These are phyloP conservation scores for Labroides dimidiatus DNA, from an alignment of 2,797 vertebrate genomes.

Conservation along the genomic window DNA sequence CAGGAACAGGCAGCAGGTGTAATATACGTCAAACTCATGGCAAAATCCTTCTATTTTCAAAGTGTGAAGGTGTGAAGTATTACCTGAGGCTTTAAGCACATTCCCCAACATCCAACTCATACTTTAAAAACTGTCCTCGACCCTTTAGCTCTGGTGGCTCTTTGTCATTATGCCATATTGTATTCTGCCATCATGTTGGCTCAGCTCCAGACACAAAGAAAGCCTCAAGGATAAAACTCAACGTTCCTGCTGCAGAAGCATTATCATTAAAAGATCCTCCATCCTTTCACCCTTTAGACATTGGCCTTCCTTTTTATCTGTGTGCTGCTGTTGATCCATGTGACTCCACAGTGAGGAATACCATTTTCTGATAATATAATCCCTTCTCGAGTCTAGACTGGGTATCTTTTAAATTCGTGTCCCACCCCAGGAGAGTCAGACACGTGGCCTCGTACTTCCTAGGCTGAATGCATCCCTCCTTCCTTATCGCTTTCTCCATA, in stretches of 20 bases:
- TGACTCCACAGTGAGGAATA: conserved; percentile 63
- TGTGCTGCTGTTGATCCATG: conserved; percentile 52
- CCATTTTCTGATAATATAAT: conserved; percentile 78
- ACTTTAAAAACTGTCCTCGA: conserved; percentile 31
- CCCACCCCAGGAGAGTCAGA: conserved; percentile 65
- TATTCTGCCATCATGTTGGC: conserved; percentile 40
- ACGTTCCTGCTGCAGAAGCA: conserved; percentile 32
- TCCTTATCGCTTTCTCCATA: conserved; percentile 74
- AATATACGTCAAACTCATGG: conserved; percentile 28
- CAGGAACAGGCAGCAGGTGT: conserved; percentile 29
- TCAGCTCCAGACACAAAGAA: conserved; percentile 51
- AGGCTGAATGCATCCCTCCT: conserved; percentile 51
- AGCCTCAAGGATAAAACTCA: conserved; percentile 57
- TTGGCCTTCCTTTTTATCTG: conserved; percentile 57
- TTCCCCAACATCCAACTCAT: conserved; percentile 12
- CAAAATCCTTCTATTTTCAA: conserved; percentile 21
- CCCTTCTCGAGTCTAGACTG: conserved; percentile 47
- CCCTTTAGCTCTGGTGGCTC: conserved; percentile 28
- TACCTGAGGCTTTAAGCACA: conserved; percentile 23
- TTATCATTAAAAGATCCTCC: conserved; percentile 57
- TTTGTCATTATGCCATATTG: conserved; percentile 39
- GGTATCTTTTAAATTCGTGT: conserved; percentile 63
- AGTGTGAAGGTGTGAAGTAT: conserved; percentile 32
- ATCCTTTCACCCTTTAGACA: conserved; percentile 55
- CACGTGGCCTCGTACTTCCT: conserved; percentile 42